Conservation (phyloP, 2,888 invertebrate species). For the Eristalinus sepulchralis region DNA sequence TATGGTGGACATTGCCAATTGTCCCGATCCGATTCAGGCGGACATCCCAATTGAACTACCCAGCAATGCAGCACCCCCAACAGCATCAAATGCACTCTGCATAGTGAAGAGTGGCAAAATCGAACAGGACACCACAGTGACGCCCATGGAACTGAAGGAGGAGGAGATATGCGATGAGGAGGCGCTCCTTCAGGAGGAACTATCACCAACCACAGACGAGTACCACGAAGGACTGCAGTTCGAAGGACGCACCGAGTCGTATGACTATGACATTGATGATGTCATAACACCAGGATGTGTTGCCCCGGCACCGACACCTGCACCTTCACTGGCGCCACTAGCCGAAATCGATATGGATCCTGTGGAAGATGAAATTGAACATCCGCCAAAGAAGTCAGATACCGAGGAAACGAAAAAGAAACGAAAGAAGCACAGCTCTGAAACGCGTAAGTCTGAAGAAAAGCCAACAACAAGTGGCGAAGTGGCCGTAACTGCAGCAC, state of each 20-base stretch:
- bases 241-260: slow-evolving; percentile 75
- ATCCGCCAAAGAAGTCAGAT: slow-evolving; percentile 53
- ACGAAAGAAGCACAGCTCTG: slow-evolving; percentile 77
- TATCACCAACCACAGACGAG: slow-evolving; percentile 80
- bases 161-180: slow-evolving; percentile 63
- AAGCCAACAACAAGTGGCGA: slow-evolving; percentile 72
- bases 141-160: slow-evolving; percentile 37
- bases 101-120: slow-evolving; percentile 19
- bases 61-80: slow-evolving; percentile 9
- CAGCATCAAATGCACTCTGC: slow-evolving; percentile 24
- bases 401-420: slow-evolving; percentile 74
- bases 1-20: slow-evolving; percentile 20
- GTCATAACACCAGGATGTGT: slow-evolving; percentile 77
- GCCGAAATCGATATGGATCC: slow-evolving; percentile 87
- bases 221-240: slow-evolving; percentile 79
- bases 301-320: slow-evolving; percentile 80
- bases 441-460: slow-evolving; percentile 74
- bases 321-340: slow-evolving; percentile 84
- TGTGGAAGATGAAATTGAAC: slow-evolving; percentile 84
- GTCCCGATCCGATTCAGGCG: slow-evolving; percentile 56
- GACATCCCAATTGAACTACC: slow-evolving; percentile 59
- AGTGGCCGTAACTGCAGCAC: slow-evolving; percentile 71
- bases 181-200: slow-evolving; percentile 74
- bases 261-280: slow-evolving; percentile 77
- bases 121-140: slow-evolving; percentile 15